phyloP scores from a whole-genome alignment of 2,797 vertebrate genomes.

The Cirrhinus mrigala region DNA sequence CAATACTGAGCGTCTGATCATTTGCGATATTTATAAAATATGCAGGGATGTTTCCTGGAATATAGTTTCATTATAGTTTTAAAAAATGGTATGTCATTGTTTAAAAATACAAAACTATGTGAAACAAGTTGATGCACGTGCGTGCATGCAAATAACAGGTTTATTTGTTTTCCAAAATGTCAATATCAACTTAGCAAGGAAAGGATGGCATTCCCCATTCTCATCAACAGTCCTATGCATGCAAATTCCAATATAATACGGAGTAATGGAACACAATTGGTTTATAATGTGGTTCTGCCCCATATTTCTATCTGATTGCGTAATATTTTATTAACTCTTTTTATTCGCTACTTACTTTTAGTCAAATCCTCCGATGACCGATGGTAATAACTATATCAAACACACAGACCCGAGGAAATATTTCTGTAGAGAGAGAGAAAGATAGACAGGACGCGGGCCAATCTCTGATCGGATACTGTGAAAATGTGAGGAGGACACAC shows the following conservation, averaged over 20 bases:
- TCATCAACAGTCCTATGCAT: background rate
- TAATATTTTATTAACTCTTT: background rate
- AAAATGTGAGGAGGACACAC: background rate
- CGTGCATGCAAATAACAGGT: no score
- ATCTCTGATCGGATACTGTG: background rate
- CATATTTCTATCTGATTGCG: background rate
- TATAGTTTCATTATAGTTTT: background rate
- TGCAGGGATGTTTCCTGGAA: background rate
- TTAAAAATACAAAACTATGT: background rate
- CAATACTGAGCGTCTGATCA: background rate
- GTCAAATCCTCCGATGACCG: background rate
- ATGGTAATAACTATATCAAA: background rate
- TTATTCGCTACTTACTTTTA: constrained; percentile 22
- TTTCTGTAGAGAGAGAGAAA: background rate
- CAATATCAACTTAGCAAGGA: background rate
- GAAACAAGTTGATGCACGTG: background rate
- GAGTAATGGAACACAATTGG: background rate
- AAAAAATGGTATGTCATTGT: no score
- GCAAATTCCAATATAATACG: background rate
- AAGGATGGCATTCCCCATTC: no score
- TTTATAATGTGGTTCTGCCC: background rate
- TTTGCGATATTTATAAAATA: background rate
- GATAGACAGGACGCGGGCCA: background rate
- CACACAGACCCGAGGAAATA: background rate
- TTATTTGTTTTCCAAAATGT: background rate